Conservation (phyloP, 2,113 vertebrate species). For the Chaetops frenatus region DNA sequence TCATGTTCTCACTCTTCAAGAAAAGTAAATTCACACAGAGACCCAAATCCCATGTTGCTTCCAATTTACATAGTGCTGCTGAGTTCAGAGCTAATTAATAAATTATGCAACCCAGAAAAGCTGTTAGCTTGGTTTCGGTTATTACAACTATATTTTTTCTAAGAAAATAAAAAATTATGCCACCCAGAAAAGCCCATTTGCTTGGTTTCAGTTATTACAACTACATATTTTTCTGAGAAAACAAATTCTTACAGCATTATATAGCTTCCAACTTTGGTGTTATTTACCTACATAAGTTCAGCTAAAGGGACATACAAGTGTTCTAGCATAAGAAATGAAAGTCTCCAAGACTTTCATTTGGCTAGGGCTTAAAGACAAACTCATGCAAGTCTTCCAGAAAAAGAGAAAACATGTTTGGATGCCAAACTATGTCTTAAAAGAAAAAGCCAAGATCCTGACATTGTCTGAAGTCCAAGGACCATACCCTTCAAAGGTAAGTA, state of each 20-base stretch:
- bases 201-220: neutral
- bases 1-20: neutral
- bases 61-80: slow-evolving; percentile 10
- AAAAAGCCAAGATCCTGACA: slow-evolving; percentile 3
- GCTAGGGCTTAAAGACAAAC: neutral
- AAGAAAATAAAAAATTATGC: neutral
- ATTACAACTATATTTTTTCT: neutral
- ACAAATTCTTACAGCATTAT: neutral
- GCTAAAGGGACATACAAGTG: neutral
- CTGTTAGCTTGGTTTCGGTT: neutral
- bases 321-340: neutral
- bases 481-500: slow-evolving; percentile 25
- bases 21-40: neutral
- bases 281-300: neutral
- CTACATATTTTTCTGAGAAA: neutral
- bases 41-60: neutral
- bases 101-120: slow-evolving; percentile 40
- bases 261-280: neutral
- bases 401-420: neutral
- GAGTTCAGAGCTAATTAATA: slow-evolving; percentile 36
- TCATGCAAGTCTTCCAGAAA: neutral
- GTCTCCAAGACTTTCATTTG: neutral
- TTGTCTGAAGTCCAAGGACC: slow-evolving; percentile 1
- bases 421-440: slow-evolving; percentile 4
- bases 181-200: neutral